Evolutionary conservation across 1,140 invertebrate species (phyloP).

Genomic region (Lasaia peninsularis): DNA sequence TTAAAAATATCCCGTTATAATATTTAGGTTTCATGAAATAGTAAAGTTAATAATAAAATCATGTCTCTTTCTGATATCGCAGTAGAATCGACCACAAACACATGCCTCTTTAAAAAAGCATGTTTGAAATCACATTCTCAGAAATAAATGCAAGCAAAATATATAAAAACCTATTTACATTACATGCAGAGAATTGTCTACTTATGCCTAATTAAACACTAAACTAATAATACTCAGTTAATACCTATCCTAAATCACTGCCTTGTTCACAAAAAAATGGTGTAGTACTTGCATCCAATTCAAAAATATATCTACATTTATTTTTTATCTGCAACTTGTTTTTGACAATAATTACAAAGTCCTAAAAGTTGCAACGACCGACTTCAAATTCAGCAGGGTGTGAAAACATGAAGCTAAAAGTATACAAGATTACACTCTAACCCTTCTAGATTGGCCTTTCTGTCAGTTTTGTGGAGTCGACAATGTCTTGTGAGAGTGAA

Average conservation of each 20-base stretch:
- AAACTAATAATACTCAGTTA: constrained; percentile 58
- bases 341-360: neutral
- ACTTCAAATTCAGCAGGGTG: neutral
- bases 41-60: neutral
- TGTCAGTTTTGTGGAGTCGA: no score
- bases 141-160: constrained; percentile 59
- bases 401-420: no score
- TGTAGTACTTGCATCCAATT: constrained; percentile 7
- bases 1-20: neutral
- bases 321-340: neutral
- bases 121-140: constrained; percentile 49
- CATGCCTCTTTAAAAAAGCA: constrained; percentile 4
- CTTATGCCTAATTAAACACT: constrained; percentile 60
- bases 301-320: neutral
- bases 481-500: neutral
- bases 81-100: constrained; percentile 8
- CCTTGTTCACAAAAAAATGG: constrained; percentile 10
- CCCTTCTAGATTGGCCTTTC: no score
- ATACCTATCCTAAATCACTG: constrained; percentile 19
- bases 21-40: neutral
- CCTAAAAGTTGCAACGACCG: neutral
- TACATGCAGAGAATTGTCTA: constrained; percentile 48
- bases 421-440: no score
- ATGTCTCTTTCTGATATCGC: neutral
- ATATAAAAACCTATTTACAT: constrained; percentile 40